Percentiles rank a stretch among this genome's conserved stretches.
phyloP scores from a whole-genome alignment of 2,888 invertebrate species.

The Sarcophaga variegata region DNA sequence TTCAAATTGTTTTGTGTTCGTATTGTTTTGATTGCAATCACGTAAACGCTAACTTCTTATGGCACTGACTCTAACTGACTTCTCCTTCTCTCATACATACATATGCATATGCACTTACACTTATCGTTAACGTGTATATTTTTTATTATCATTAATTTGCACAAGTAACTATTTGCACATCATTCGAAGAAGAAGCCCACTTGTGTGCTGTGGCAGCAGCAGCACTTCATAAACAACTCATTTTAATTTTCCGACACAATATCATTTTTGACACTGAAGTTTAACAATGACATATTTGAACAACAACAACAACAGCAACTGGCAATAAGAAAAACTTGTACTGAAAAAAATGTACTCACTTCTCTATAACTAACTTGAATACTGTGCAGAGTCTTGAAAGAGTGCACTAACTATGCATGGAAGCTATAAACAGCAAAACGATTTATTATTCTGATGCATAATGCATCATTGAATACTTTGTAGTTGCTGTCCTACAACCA shows the following conservation, averaged over 20 bases:
- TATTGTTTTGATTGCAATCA: conserved; percentile 32
- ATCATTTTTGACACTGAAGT: conserved; percentile 59
- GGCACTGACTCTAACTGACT: not conserved
- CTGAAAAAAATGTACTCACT: conserved; percentile 11
- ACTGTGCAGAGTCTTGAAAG: not conserved
- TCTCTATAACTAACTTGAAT: not conserved
- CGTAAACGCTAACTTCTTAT: not conserved
- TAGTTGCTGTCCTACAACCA: conserved; percentile 11
- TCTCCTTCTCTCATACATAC: not conserved
- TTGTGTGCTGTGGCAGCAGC: conserved; percentile 2
- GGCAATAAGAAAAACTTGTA: conserved; percentile 8
- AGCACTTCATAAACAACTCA: conserved; percentile 49
- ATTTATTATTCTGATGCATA: not conserved
- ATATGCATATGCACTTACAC: not conserved
- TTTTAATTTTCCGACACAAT: conserved; percentile 57
- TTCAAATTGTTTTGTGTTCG: not conserved
- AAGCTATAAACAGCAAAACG: not conserved
- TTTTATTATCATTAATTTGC: conserved; percentile 12
- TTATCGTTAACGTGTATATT: not conserved
- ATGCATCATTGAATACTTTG: conserved; percentile 1
- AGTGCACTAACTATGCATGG: not conserved
- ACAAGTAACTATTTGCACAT: conserved; percentile 19
- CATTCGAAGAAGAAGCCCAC: not conserved
- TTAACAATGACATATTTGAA: conserved; percentile 51
- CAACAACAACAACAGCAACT: conserved; percentile 14